Evolutionary conservation across 2,888 invertebrate species (phyloP).

Genomic region (Cistogaster globosa): DNA sequence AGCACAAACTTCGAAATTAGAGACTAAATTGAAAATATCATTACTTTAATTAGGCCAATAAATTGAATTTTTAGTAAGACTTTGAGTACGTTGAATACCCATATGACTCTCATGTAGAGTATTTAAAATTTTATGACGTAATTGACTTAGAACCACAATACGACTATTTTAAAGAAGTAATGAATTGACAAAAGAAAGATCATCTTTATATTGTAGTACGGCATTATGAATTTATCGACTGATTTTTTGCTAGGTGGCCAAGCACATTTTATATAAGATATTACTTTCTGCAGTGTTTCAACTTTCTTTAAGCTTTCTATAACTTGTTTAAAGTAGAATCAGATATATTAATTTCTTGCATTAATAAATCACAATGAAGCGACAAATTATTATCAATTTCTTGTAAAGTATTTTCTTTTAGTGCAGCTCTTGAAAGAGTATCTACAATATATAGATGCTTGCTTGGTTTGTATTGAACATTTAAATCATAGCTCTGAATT

Average conservation of each 20-base stretch:
- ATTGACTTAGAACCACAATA: conserved; percentile 20
- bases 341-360: neutral
- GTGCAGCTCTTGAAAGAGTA: too few relatives aligned
- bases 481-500: too few relatives aligned
- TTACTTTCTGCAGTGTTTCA: neutral
- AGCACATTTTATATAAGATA: conserved; percentile 18
- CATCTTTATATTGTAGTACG: conserved; percentile 10
- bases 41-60: too few relatives aligned
- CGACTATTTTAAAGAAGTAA: conserved; percentile 43
- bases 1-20: neutral
- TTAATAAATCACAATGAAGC: neutral
- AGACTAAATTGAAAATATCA: too few relatives aligned
- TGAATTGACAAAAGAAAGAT: conserved; percentile 12
- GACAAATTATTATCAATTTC: too few relatives aligned
- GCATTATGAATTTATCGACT: conserved; percentile 12
- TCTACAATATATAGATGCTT: too few relatives aligned
- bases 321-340: neutral
- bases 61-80: conserved; percentile 41
- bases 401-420: too few relatives aligned
- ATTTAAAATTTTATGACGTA: conserved; percentile 43
- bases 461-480: too few relatives aligned
- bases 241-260: conserved; percentile 37
- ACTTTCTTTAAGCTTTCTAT: neutral
- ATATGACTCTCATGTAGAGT: conserved; percentile 61
- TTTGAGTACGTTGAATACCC: conserved; percentile 56